Evolutionary conservation across 2,797 vertebrate species (phyloP), one percentile per base, ranked within the genome.

Genomic region (Galaxias olidus): DNA sequence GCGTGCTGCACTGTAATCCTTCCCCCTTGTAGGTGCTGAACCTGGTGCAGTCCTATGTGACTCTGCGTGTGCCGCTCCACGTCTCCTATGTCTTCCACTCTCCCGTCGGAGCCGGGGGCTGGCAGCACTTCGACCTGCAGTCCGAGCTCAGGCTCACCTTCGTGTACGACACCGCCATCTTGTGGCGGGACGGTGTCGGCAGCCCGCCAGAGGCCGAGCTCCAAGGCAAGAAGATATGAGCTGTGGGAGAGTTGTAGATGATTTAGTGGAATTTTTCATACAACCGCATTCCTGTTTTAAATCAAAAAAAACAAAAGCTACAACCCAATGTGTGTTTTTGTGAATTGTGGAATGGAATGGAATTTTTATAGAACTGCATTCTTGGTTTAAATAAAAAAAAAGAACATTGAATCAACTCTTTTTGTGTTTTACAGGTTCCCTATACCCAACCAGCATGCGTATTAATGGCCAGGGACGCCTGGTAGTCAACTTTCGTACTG

Each of bases 121-220:
- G 79, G 86, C 78, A 79, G 58, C 82, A 81, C 73, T 86, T 87
- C 56, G 85, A 87, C 59, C 61, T 87, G 63, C 76, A 73, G 55
- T 85, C 78, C 5, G 84, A 89, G 45, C 44, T 86, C 63, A 68
- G 63, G 11, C 64, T 83, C 62, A 86, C 85, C 41, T 88, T 86
- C 61, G 76, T 84, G n/a, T 88, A 84, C 4, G 69, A 87, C 63
- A 87, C 74, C 0, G 77, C 85, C 61, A 77, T 87, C 68, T 53
- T 83, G 4, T 87, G 86, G 89, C 82, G 75, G 56, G 83, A 88
- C 0, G 77, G 84, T 10, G 69, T 82, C 42, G 73, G 77, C 57
- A 89, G 79, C 63, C 78, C 69, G 4, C 77, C 79, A 11, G 82
- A 82, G 49, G 75, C 85, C 7, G 81, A 86, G 9, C 72, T 86